A percentile compares a stretch with the other conserved stretches of the same genome.
Evolutionary conservation across 2,888 invertebrate species (phyloP).

Genomic region (Caenorhabditis wallacei): DNA sequence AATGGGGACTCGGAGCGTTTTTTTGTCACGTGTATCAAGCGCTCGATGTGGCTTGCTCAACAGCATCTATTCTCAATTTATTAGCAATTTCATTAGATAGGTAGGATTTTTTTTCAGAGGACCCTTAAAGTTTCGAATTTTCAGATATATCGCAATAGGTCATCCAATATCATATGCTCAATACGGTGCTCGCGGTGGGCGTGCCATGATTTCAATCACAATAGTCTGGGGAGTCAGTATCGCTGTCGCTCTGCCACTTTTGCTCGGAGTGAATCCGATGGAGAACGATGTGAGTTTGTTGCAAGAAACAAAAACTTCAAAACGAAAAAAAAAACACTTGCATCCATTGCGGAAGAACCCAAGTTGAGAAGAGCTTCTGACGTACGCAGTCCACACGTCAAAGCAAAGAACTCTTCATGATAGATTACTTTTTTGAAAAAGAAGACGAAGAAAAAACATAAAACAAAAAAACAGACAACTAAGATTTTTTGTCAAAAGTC

Average conservation of each 20-base stretch:
- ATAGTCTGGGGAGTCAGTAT: slow-evolving; percentile 96
- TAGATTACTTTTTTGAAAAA: slow-evolving; percentile 56
- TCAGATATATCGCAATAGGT: slow-evolving; percentile 79
- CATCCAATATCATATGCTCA: slow-evolving; percentile 82
- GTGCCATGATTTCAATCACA: slow-evolving; percentile 95
- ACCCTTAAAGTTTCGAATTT: slow-evolving; percentile 11
- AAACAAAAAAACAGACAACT: slow-evolving; percentile 44
- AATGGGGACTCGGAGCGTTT: slow-evolving; percentile 92
- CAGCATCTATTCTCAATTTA: slow-evolving; percentile 97
- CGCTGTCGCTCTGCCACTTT: slow-evolving; percentile 96
- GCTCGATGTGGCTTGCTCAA: slow-evolving; percentile 97
- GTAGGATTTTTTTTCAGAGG: slow-evolving; percentile 85
- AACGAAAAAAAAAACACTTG: slow-evolving; percentile 39
- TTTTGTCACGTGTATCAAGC: slow-evolving; percentile 98
- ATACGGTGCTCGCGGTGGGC: slow-evolving; percentile 83
- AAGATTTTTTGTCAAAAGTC: neutral
- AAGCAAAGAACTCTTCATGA: slow-evolving; percentile 57
- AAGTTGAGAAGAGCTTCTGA: slow-evolving; percentile 42
- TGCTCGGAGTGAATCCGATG: slow-evolving; percentile 93
- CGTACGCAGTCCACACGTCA: slow-evolving; percentile 53
- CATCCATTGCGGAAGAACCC: slow-evolving; percentile 16
- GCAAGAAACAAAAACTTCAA: neutral
- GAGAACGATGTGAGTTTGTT: slow-evolving; percentile 71
- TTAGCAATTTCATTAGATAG: slow-evolving; percentile 98
- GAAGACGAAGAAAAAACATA: slow-evolving; percentile 10